Percentiles rank a stretch among this genome's conserved stretches.
Conservation (phyloP, 2,888 invertebrate genomes). For the Schizotus pectinicornis region DNA sequence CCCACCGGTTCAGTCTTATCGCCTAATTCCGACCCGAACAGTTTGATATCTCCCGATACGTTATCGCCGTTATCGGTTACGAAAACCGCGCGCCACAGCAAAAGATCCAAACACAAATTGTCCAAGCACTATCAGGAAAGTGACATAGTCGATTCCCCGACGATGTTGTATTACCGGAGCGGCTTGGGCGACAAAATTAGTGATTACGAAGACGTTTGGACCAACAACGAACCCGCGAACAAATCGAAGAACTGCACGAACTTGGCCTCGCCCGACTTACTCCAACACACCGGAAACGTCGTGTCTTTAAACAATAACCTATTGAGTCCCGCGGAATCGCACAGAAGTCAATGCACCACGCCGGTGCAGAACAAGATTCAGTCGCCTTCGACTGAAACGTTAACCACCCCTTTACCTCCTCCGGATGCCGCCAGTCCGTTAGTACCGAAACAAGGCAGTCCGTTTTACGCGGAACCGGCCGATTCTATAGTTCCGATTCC, state of each 20-base stretch:
- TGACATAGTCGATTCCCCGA: conserved; percentile 83
- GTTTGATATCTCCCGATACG: conserved; percentile 59
- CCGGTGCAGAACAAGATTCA: conserved; percentile 40
- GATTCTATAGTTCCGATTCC: conserved; percentile 68
- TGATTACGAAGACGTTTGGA: conserved; percentile 95
- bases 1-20: conserved; percentile 52
- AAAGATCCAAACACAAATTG: conserved; percentile 66
- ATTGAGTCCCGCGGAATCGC: conserved; percentile 55
- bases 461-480: conserved; percentile 89
- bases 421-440: conserved; percentile 33
- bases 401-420: conserved; percentile 22
- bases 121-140: conserved; percentile 80
- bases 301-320: conserved; percentile 64
- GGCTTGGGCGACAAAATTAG: conserved; percentile 90
- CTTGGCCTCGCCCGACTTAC: conserved; percentile 53
- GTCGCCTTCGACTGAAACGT: conserved; percentile 25
- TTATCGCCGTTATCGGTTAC: conserved; percentile 59
- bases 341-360: conserved; percentile 48
- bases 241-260: conserved; percentile 32
- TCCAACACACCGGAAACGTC: conserved; percentile 61
- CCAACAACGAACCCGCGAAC: conserved; percentile 55
- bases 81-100: conserved; percentile 60
- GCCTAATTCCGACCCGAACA: conserved; percentile 59
- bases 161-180: conserved; percentile 83
- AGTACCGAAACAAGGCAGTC: conserved; percentile 75